Conservation (phyloP, 1,140 invertebrate species). For the Littorina saxatilis region DNA sequence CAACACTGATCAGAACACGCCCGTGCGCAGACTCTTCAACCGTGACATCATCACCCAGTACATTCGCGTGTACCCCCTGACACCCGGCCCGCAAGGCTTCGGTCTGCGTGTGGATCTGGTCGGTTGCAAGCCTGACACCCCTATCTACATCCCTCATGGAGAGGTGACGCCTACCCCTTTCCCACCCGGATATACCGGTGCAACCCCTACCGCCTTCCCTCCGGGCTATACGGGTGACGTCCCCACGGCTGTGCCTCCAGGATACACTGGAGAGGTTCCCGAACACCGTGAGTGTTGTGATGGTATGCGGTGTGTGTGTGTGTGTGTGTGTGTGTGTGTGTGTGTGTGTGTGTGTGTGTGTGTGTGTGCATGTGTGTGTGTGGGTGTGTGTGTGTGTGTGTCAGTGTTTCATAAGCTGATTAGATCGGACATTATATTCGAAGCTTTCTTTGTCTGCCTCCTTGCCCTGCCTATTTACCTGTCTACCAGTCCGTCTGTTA, state of each 20-base stretch:
- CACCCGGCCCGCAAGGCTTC: slow-evolving; percentile 16
- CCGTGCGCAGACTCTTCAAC: slow-evolving; percentile 58
- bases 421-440: too few relatives aligned
- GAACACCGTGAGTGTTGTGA: background rate
- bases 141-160: slow-evolving; percentile 8
- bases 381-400: background rate
- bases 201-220: background rate
- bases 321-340: background rate
- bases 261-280: background rate
- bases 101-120: slow-evolving; percentile 58
- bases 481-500: too few relatives aligned
- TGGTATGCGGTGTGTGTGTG: too few relatives aligned
- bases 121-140: slow-evolving; percentile 52
- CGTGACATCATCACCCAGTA: slow-evolving; percentile 58
- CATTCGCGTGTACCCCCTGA: slow-evolving; percentile 52
- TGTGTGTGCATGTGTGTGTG: background rate
- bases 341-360: background rate
- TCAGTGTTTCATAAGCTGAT: too few relatives aligned
- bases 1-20: slow-evolving; percentile 54
- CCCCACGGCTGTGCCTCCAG: background rate
- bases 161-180: slow-evolving; percentile 26
- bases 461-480: too few relatives aligned
- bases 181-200: slow-evolving; percentile 19
- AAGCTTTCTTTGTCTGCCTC: too few relatives aligned
- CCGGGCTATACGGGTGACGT: background rate